These are phyloP conservation scores for Arvicanthis niloticus DNA, from an alignment of 2,113 vertebrate species.

Conservation along the genomic window DNA sequence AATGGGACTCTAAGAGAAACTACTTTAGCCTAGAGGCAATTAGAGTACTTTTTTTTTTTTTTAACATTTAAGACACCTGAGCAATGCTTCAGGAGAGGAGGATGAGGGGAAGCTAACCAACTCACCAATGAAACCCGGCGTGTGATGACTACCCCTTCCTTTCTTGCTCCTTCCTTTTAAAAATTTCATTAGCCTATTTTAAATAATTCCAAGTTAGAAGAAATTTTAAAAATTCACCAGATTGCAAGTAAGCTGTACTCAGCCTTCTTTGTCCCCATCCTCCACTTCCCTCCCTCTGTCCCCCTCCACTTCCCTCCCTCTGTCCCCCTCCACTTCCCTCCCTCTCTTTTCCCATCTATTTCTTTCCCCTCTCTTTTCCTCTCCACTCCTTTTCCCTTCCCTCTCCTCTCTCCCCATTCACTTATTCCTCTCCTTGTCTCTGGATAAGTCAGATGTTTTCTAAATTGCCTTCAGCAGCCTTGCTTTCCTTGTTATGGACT, in stretches of 20 bases:
- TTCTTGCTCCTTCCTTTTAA: neutral
- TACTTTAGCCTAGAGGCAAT: neutral
- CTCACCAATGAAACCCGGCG: neutral
- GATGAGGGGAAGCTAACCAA: neutral
- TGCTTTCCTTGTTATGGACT: neutral
- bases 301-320: fast-evolving
- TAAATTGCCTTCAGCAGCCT: neutral
- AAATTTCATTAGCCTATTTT: conserved; percentile 28
- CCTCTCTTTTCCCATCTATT: too few species aligned
- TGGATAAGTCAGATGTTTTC: neutral
- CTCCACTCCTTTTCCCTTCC: too few species aligned
- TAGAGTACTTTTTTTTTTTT: neutral
- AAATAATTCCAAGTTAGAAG: neutral
- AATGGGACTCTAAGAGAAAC: neutral
- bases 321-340: too few species aligned
- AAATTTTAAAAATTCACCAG: neutral
- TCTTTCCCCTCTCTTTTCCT: neutral
- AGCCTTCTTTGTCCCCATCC: neutral
- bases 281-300: neutral
- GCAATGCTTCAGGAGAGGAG: neutral
- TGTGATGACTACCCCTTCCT: neutral
- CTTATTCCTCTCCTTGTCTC: neutral
- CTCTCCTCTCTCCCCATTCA: neutral
- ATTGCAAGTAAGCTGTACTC: neutral
- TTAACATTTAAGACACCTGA: neutral